Conservation (phyloP, 2,113 vertebrate genomes). For the Crypturellus undulatus region DNA sequence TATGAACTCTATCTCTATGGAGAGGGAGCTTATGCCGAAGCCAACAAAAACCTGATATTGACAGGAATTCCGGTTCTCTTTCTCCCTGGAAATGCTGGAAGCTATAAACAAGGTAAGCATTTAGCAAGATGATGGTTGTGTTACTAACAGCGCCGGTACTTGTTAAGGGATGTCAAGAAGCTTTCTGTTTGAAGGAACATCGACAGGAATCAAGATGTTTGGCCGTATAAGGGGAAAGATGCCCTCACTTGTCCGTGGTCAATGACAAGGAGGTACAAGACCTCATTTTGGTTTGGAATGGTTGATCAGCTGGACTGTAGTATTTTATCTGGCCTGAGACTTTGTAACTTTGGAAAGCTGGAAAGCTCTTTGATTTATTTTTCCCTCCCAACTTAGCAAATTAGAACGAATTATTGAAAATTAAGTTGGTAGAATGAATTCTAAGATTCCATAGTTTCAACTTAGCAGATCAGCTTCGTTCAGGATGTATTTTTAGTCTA, state of each 20-base stretch:
- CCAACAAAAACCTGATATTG: slow-evolving; percentile 87
- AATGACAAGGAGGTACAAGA: background rate
- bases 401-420: background rate
- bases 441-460: no score
- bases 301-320: background rate
- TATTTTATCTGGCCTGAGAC: background rate
- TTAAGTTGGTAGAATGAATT: background rate
- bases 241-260: background rate
- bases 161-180: background rate
- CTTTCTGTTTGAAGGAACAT: background rate
- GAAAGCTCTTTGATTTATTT: background rate
- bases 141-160: background rate
- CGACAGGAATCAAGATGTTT: no score
- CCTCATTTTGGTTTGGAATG: background rate
- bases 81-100: slow-evolving; percentile 96
- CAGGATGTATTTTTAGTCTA: background rate
- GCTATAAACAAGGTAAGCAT: slow-evolving; percentile 93
- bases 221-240: background rate
- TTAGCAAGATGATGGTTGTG: background rate
- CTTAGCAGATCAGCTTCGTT: no score
- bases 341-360: background rate
- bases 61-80: slow-evolving; percentile 96
- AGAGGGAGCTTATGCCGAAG: slow-evolving; percentile 90
- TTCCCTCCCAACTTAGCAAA: background rate
- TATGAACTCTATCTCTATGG: slow-evolving; percentile 97